phyloP scores from a whole-genome alignment of 2,888 invertebrate genomes.

The Hymenopus coronatus region DNA sequence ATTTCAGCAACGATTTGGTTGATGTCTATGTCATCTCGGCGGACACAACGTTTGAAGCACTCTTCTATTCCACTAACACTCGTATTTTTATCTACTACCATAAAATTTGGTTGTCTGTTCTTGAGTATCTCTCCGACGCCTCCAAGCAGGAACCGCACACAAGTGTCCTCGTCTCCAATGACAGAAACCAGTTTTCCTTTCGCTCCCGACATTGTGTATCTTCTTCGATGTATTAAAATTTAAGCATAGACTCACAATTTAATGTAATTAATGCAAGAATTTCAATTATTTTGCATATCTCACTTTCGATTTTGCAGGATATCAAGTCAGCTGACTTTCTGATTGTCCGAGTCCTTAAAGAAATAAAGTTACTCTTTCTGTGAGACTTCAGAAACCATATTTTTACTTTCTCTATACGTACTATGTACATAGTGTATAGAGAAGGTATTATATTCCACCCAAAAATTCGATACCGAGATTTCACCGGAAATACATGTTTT shows the following conservation, averaged over 20 bases:
- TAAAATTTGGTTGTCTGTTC: conserved; percentile 92
- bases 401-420: no score
- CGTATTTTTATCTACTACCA: conserved; percentile 97
- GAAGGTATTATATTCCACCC: no score
- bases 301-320: not conserved
- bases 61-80: conserved; percentile 96
- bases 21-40: conserved; percentile 85
- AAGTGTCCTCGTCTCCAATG: conserved; percentile 97
- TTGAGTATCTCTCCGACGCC: conserved; percentile 99
- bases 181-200: conserved; percentile 92
- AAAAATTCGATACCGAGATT: no score
- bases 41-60: conserved; percentile 89
- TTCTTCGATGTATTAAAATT: not conserved
- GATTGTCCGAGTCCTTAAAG: no score
- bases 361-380: no score
- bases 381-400: no score
- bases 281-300: not conserved
- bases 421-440: no score
- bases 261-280: not conserved
- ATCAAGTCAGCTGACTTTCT: conserved; percentile 2
- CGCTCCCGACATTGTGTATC: conserved; percentile 67
- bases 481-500: no score
- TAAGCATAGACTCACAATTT: not conserved
- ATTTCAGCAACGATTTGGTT: conserved; percentile 82
- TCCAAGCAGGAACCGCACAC: conserved; percentile 95